Evolutionary conservation across 23 tunicate species (phyloP).

Genomic region (Pegea sp.): DNA sequence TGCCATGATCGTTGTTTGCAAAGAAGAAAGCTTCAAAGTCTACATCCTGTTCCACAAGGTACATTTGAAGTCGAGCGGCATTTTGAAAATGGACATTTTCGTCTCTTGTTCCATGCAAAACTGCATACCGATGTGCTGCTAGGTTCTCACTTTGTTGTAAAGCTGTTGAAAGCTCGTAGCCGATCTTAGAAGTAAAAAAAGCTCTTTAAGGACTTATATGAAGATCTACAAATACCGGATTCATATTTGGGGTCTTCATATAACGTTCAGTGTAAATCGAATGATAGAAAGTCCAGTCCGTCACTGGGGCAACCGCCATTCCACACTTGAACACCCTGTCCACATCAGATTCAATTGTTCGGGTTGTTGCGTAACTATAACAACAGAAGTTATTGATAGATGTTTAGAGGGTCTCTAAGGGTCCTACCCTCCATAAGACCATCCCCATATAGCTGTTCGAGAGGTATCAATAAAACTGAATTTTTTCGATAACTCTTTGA

Average conservation of each 20-base stretch:
- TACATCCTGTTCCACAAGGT: conserved; percentile 30
- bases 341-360: conserved; percentile 30
- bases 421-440: conserved; percentile 82
- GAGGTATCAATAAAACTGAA: conserved; percentile 23
- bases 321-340: conserved; percentile 60
- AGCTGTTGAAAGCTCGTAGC: conserved; percentile 24
- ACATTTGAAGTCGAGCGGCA: conserved; percentile 34
- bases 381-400: too few relatives aligned
- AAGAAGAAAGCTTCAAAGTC: conserved; percentile 43
- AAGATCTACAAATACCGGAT: not conserved
- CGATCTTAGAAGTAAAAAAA: conserved; percentile 5
- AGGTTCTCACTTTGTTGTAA: conserved; percentile 34
- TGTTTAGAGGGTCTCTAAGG: too few relatives aligned
- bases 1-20: conserved; percentile 42
- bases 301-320: conserved; percentile 78
- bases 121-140: conserved; percentile 14
- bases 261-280: conserved; percentile 79
- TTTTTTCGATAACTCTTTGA: conserved; percentile 7
- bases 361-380: conserved; percentile 53
- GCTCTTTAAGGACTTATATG: not conserved
- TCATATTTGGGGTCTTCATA: conserved; percentile 20
- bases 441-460: conserved; percentile 67
- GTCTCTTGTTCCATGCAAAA: conserved; percentile 65
- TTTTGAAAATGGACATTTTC: conserved; percentile 82
- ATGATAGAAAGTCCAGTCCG: conserved; percentile 54